These are phyloP conservation scores for Phortica magna DNA, from an alignment of 2,888 invertebrate species.

Conservation along the genomic window DNA sequence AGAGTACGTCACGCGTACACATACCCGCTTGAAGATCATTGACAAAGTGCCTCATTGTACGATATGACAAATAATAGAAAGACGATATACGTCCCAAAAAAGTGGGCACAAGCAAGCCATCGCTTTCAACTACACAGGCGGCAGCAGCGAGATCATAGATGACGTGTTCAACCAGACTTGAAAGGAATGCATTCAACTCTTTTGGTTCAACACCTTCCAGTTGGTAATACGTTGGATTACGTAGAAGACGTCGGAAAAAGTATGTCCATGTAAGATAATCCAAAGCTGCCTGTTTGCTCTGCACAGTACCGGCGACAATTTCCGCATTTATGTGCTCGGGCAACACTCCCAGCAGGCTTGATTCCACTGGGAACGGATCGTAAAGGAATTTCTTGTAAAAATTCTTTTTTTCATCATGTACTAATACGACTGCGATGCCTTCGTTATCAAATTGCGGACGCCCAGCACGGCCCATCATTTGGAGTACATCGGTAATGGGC, in stretches of 20 bases:
- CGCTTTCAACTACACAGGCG: constrained; percentile 88
- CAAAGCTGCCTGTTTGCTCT: constrained; percentile 92
- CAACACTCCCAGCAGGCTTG: constrained; percentile 92
- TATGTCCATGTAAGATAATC: constrained; percentile 99
- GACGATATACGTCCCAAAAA: constrained; percentile 96
- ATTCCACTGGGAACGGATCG: constrained; percentile 99
- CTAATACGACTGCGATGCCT: constrained; percentile 91
- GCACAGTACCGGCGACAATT: constrained; percentile 96
- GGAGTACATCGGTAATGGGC: constrained; percentile 99
- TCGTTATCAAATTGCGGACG: constrained; percentile 97
- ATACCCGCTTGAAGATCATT: constrained; percentile 83
- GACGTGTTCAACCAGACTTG: constrained; percentile 88
- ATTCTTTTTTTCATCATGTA: constrained; percentile 98
- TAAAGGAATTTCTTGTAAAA: constrained; percentile 99
- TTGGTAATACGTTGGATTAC: constrained; percentile 95
- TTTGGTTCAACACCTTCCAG: constrained; percentile 85
- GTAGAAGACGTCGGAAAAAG: constrained; percentile 93
- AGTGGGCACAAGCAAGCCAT: constrained; percentile 79
- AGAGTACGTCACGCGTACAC: constrained; percentile 85
- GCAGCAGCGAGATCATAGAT: constrained; percentile 85
- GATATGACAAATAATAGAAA: constrained; percentile 96
- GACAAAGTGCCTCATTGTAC: constrained; percentile 91
- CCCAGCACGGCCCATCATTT: constrained; percentile 99
- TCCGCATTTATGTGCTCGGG: constrained; percentile 99
- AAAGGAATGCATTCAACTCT: constrained; percentile 87